Conservation (phyloP, 2,888 invertebrate species). For the Lutraria lutraria region DNA sequence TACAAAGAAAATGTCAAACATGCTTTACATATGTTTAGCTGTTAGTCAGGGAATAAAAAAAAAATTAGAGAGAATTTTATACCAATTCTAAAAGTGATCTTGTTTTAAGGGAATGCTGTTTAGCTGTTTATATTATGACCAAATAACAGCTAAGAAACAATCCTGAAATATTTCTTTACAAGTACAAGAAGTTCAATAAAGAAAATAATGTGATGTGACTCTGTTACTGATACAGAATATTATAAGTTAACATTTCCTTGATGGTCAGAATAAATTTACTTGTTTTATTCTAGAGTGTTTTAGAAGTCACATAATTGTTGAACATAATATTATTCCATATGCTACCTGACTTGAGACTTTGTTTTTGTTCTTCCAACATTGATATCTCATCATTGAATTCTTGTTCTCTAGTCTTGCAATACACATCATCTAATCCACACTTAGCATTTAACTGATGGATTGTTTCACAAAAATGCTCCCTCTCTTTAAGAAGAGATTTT, state of each 20-base stretch:
- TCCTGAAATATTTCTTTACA: too few relatives aligned
- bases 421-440: constrained; percentile 31
- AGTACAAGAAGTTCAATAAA: too few relatives aligned
- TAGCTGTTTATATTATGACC: too few relatives aligned
- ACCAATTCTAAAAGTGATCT: too few relatives aligned
- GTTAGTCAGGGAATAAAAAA: too few relatives aligned
- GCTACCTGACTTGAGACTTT: constrained; percentile 28
- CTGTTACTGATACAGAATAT: background rate
- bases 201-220: background rate
- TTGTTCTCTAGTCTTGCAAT: constrained; percentile 31
- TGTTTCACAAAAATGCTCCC: constrained; percentile 38
- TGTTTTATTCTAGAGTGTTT: background rate
- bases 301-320: background rate
- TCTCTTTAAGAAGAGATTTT: background rate
- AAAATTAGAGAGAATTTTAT: too few relatives aligned
- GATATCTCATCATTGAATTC: constrained; percentile 23
- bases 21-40: too few relatives aligned
- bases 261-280: background rate
- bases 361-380: constrained; percentile 34
- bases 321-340: background rate
- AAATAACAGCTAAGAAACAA: too few relatives aligned
- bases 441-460: constrained; percentile 15
- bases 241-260: background rate
- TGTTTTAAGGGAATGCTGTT: too few relatives aligned
- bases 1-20: too few relatives aligned